These are phyloP conservation scores for Colostygia pectinataria DNA, from an alignment of 2,888 invertebrate genomes.

Conservation along the genomic window DNA sequence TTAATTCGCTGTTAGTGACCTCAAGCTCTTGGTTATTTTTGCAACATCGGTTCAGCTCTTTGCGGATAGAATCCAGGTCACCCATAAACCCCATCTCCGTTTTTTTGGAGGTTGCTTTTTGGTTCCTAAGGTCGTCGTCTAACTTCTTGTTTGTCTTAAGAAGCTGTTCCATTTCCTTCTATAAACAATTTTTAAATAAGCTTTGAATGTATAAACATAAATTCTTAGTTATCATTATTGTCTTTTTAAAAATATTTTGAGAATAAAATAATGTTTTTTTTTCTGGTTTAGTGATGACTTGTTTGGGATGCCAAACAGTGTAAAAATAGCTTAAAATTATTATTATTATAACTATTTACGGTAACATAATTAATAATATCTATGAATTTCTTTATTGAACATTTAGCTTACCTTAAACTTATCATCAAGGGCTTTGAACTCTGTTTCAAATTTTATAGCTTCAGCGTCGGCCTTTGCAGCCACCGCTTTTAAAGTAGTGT, in stretches of 20 bases:
- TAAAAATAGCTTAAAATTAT: too few relatives aligned
- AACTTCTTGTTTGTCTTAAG: constrained; percentile 67
- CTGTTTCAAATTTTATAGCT: constrained; percentile 72
- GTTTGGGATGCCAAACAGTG: too few relatives aligned
- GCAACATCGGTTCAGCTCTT: constrained; percentile 76
- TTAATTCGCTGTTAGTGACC: constrained; percentile 86
- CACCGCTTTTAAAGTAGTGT: constrained; percentile 70
- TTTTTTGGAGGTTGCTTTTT: constrained; percentile 72
- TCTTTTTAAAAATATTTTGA: too few relatives aligned
- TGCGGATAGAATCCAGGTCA: constrained; percentile 77
- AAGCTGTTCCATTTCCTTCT: constrained; percentile 68
- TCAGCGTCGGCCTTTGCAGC: constrained; percentile 76
- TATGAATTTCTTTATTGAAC: not conserved
- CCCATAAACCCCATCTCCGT: constrained; percentile 67
- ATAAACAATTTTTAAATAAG: constrained; percentile 31
- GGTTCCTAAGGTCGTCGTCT: constrained; percentile 73
- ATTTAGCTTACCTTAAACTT: constrained; percentile 71
- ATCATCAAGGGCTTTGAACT: constrained; percentile 65
- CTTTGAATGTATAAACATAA: not conserved
- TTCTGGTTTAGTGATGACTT: too few relatives aligned
- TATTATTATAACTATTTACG: too few relatives aligned
- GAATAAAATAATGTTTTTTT: too few relatives aligned
- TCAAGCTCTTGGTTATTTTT: constrained; percentile 85
- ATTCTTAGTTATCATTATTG: too few relatives aligned
- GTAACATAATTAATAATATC: too few relatives aligned